Conservation (phyloP, 2,797 vertebrate genomes). For the Meriones psammophilus region DNA sequence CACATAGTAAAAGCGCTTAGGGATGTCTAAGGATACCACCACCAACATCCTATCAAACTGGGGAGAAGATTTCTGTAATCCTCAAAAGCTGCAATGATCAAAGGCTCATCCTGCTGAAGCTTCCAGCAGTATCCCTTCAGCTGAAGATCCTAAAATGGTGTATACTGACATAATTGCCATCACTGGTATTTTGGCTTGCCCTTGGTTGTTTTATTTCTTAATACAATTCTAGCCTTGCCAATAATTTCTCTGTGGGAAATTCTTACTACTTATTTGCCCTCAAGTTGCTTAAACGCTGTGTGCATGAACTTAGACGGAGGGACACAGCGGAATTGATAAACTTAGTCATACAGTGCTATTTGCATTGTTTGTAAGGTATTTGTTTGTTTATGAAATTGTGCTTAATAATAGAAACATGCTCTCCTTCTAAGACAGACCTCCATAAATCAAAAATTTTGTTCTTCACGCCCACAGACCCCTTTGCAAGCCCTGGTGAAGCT, state of each 20-base stretch:
- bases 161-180: not conserved
- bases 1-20: slow-evolving; percentile 61
- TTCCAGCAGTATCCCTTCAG: slow-evolving; percentile 14
- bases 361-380: not conserved
- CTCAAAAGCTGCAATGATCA: slow-evolving; percentile 26
- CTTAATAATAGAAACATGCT: not conserved
- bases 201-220: slow-evolving; percentile 51
- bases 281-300: not conserved
- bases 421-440: not conserved
- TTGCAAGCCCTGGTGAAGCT: slow-evolving; percentile 46
- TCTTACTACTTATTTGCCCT: slow-evolving; percentile 17
- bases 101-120: slow-evolving; percentile 40
- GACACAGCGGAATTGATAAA: not conserved
- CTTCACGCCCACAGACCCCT: not conserved
- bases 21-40: slow-evolving; percentile 28
- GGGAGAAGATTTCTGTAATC: slow-evolving; percentile 59
- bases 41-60: slow-evolving; percentile 71
- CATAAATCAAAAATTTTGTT: slow-evolving; percentile 52
- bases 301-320: slow-evolving; percentile 44
- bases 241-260: not conserved
- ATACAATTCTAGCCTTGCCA: not conserved
- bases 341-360: not conserved
- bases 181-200: not conserved
- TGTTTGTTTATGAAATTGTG: not conserved
- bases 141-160: slow-evolving; percentile 37